Conservation (phyloP, 2,797 vertebrate genomes). For the Chaetodon trifasciatus region DNA sequence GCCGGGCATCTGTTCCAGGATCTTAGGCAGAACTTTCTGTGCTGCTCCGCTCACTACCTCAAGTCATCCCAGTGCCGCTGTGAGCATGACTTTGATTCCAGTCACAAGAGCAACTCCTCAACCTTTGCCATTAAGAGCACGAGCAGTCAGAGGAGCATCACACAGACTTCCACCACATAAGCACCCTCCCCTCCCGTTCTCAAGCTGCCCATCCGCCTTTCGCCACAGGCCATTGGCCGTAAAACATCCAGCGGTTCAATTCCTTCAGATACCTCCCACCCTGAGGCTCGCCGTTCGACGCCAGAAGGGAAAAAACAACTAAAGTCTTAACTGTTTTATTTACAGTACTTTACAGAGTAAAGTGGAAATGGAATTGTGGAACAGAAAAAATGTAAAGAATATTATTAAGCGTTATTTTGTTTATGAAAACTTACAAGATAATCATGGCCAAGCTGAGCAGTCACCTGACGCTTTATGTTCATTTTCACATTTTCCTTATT, state of each 20-base stretch:
- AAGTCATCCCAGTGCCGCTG: constrained; percentile 86
- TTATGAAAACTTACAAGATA: constrained; percentile 5
- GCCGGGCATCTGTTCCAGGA: constrained; percentile 96
- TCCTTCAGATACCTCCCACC: constrained; percentile 35
- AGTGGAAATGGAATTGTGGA: constrained; percentile 27
- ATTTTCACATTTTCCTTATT: constrained; percentile 27
- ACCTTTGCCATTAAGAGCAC: constrained; percentile 91
- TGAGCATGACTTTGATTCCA: constrained; percentile 88
- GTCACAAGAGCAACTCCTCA: constrained; percentile 95
- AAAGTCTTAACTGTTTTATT: constrained; percentile 19
- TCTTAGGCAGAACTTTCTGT: constrained; percentile 91
- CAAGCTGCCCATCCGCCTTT: constrained; percentile 9
- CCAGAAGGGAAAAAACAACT: constrained; percentile 1
- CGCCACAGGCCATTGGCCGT: background rate
- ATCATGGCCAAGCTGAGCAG: constrained; percentile 26
- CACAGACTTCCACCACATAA: constrained; percentile 85
- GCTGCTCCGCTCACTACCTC: constrained; percentile 88
- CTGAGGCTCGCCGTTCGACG: background rate
- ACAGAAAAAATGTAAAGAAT: constrained; percentile 30
- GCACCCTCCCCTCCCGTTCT: background rate
- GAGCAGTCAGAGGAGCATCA: constrained; percentile 91
- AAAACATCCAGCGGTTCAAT: constrained; percentile 30
- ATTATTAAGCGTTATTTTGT: constrained; percentile 13
- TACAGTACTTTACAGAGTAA: constrained; percentile 10
- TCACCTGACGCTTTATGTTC: constrained; percentile 26